Evolutionary conservation across 1,140 invertebrate species (phyloP).

Genomic region (Calephelis nemesis): DNA sequence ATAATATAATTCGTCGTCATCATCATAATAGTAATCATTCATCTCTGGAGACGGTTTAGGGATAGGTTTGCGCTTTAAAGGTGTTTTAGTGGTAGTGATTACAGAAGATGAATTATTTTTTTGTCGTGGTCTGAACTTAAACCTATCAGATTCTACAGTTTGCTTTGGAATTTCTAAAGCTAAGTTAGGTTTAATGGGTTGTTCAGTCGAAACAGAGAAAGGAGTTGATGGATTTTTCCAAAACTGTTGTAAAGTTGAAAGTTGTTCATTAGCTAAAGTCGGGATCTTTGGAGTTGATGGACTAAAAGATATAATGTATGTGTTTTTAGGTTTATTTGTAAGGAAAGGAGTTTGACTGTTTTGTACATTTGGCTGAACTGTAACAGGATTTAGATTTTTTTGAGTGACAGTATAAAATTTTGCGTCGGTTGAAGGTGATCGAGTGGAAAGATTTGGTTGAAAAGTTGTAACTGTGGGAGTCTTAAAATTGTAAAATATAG

Average conservation of each 20-base stretch:
- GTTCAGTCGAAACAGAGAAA: slow-evolving; percentile 36
- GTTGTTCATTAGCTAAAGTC: slow-evolving; percentile 54
- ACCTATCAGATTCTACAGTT: not conserved
- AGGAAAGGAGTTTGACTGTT: slow-evolving; percentile 50
- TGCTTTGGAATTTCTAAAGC: slow-evolving; percentile 40
- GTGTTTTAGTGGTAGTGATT: slow-evolving; percentile 48
- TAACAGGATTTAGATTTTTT: slow-evolving; percentile 38
- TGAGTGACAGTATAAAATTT: slow-evolving; percentile 41
- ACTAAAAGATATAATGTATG: slow-evolving; percentile 35
- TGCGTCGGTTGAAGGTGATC: slow-evolving; percentile 29
- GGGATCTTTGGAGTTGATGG: slow-evolving; percentile 57
- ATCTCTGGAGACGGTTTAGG: slow-evolving; percentile 78
- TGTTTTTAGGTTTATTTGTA: slow-evolving; percentile 43
- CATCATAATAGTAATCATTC: slow-evolving; percentile 79
- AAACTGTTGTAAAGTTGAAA: slow-evolving; percentile 56
- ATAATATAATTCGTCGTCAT: slow-evolving; percentile 77
- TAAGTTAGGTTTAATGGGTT: slow-evolving; percentile 42
- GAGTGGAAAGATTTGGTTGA: slow-evolving; percentile 27
- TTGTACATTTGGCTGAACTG: slow-evolving; percentile 21
- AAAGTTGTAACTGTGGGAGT: slow-evolving; percentile 34
- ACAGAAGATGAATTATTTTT: slow-evolving; percentile 31
- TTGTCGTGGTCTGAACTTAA: not conserved
- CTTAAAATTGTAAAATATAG: slow-evolving; percentile 59
- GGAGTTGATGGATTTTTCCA: slow-evolving; percentile 54
- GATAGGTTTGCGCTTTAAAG: slow-evolving; percentile 65